Base-by-base conservation (phyloP, 2,797 vertebrate species). In the Cryptoprocta ferox region DNA sequence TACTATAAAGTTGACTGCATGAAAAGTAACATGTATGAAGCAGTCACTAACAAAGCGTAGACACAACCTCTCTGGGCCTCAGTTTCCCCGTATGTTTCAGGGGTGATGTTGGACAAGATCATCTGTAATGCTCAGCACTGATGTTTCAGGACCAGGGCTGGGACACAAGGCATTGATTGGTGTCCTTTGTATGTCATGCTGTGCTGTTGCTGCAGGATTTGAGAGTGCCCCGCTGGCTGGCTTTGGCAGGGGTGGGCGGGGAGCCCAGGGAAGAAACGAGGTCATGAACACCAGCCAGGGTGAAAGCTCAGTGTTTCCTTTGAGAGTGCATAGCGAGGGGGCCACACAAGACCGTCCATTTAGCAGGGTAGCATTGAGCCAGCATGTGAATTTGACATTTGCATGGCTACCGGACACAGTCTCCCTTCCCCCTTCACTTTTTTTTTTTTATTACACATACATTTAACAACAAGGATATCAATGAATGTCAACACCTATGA, bases 301-400 rank as follows among this genome's bases (percentile, higher is more conserved):
- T 26, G 39, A 39, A 50, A 35, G 30, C 8, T 26, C 48, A 15
- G n/a, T 61, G 14, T 45, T 68, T 84, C 45, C 68, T 82, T 37
- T 59, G 12, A 5, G n/a, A 6, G 37, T 37, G 21, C 3, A 0
- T 4, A 48, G 68, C 11, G 82, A 96, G 79, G 78, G 78, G 45
- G 14, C 73, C 7, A 0, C 42, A 6, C 10, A 12, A 0, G 30
- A 16, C 3, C 6, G 42, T 18, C 30, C 2, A 0, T 19, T 81
- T 26, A 50, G 18, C 32, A 73, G 63, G 68, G 39, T 6, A 6
- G 6, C 2, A 1, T 16, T 4, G n/a, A 78, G 75, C 68, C 73
- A 56, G 90, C 42, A 0, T 1, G 39, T 4, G 42, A 48, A n/a
- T 24, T 19, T 24, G 21, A 32, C 32, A 2, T 83, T 53, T 80